Conservation (phyloP, 2,888 invertebrate genomes). For the Taenaris catops region DNA sequence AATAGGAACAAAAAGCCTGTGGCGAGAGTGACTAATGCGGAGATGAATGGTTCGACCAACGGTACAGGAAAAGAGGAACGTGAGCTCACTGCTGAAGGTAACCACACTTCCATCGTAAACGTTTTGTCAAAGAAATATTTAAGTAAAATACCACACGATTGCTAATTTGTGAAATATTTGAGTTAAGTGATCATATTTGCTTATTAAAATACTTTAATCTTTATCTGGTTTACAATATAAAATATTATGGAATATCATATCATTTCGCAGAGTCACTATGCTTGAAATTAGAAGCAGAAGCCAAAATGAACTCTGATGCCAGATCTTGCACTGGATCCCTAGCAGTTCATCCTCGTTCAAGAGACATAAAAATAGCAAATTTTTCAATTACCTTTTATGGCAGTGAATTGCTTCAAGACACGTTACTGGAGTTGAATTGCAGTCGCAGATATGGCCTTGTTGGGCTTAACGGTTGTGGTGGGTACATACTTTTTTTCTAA, state of each 20-base stretch:
- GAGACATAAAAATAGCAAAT: slow-evolving; percentile 97
- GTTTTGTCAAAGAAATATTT: too few relatives aligned
- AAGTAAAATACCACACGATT: too few relatives aligned
- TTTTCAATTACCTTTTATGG: slow-evolving; percentile 99
- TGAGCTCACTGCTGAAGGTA: slow-evolving; percentile 87
- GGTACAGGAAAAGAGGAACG: slow-evolving; percentile 69
- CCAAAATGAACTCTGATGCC: slow-evolving; percentile 95
- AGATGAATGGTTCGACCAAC: slow-evolving; percentile 76
- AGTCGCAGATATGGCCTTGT: slow-evolving; percentile 97
- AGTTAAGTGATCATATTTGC: too few relatives aligned
- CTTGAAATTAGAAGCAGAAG: slow-evolving; percentile 92
- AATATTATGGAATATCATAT: too few relatives aligned
- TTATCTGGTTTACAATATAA: too few relatives aligned
- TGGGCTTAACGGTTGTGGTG: slow-evolving; percentile 98
- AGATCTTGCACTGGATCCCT: slow-evolving; percentile 96
- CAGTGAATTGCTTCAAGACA: slow-evolving; percentile 96
- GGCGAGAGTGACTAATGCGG: slow-evolving; percentile 68
- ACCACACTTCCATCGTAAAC: too few relatives aligned
- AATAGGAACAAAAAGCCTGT: slow-evolving; percentile 81
- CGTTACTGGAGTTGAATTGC: slow-evolving; percentile 97
- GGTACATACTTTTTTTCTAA: slow-evolving; percentile 35
- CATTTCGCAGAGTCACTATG: slow-evolving; percentile 89
- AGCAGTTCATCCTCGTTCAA: slow-evolving; percentile 96
- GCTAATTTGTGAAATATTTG: too few relatives aligned
- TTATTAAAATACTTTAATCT: too few relatives aligned